Percentiles rank a stretch among this genome's conserved stretches.
Conservation (phyloP, 2,888 invertebrate species). For the Lasioglossum leucozonium region DNA sequence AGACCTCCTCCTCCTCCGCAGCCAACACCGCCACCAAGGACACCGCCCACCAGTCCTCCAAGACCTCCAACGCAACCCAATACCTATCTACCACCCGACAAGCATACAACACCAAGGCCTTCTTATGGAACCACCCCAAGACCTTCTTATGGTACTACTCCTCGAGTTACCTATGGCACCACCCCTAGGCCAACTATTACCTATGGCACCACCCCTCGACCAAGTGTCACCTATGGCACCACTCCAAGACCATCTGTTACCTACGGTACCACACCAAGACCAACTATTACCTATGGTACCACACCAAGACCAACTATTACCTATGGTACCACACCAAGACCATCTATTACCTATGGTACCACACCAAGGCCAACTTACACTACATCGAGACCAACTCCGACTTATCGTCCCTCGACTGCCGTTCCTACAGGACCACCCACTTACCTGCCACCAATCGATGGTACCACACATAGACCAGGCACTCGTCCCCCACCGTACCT, state of each 20-base stretch:
- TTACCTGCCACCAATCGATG: constrained; percentile 34
- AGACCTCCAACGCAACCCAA: constrained; percentile 22
- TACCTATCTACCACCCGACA: constrained; percentile 35
- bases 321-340: constrained; percentile 10
- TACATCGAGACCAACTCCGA: background rate
- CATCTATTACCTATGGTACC: constrained; percentile 37
- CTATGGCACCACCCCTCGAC: constrained; percentile 20
- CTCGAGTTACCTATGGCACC: background rate
- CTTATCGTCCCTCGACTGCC: background rate
- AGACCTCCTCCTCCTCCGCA: constrained; percentile 81
- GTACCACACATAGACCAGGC: background rate
- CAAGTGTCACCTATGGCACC: background rate
- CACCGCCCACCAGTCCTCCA: constrained; percentile 32
- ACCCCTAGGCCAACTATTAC: background rate
- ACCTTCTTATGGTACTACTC: constrained; percentile 20
- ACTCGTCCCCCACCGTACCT: constrained; percentile 79
- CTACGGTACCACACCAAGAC: constrained; percentile 35
- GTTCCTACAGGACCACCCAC: constrained; percentile 25
- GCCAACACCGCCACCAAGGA: constrained; percentile 74
- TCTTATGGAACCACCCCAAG: constrained; percentile 4
- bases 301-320: background rate
- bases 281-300: constrained; percentile 41
- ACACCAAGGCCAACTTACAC: constrained; percentile 12
- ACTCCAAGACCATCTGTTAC: background rate
- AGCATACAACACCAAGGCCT: background rate